A percentile compares a stretch with the other conserved stretches of the same genome.
These are phyloP conservation scores for Myrmophylax atrothorax DNA, from an alignment of 2,113 vertebrate species.

Conservation along the genomic window DNA sequence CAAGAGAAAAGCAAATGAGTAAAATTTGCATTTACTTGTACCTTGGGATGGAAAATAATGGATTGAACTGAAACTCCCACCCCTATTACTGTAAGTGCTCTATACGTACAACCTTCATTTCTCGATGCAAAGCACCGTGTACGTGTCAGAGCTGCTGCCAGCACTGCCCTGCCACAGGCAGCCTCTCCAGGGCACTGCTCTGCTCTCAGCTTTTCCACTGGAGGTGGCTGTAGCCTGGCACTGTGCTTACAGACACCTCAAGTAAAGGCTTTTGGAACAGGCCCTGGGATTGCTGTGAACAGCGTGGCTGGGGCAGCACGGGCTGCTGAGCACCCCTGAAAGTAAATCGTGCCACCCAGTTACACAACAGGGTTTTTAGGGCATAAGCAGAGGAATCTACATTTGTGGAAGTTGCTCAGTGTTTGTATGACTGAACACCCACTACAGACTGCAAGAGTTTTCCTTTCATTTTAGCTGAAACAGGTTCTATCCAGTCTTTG, in stretches of 20 bases:
- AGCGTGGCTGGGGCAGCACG: neutral
- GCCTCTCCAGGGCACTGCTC: neutral
- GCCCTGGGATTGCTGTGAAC: neutral
- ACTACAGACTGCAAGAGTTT: neutral
- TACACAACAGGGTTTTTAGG: neutral
- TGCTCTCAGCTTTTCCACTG: neutral
- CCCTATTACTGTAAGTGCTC: neutral
- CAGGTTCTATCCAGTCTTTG: neutral
- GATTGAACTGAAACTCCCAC: neutral
- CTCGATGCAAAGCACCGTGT: neutral
- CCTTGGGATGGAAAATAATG: neutral
- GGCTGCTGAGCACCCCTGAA: neutral
- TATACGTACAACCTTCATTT: neutral
- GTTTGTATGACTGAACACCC: neutral
- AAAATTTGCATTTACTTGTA: conserved; percentile 24
- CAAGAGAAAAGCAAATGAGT: neutral
- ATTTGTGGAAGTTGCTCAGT: neutral
- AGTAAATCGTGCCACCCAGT: neutral
- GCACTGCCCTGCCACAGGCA: neutral
- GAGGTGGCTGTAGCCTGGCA: neutral
- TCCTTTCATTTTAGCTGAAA: neutral
- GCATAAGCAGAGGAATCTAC: neutral
- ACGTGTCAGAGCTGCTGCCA: neutral
- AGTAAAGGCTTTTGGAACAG: neutral
- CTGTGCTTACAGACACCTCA: neutral